Percentiles rank a stretch among this genome's conserved stretches.
These are phyloP conservation scores for Hypena proboscidalis DNA, from an alignment of 2,888 invertebrate genomes.

Conservation along the genomic window DNA sequence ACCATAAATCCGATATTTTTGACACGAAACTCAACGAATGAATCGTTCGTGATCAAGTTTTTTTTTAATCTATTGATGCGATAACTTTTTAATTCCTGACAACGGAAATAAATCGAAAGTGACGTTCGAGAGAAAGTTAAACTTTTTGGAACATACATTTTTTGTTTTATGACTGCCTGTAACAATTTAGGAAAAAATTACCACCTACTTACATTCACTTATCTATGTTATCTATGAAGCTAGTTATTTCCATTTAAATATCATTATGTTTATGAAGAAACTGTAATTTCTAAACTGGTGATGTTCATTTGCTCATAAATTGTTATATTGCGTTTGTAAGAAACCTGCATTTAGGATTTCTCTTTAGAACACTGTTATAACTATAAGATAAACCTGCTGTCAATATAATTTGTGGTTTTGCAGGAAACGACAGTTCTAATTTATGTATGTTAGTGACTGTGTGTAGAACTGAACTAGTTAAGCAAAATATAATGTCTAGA, in stretches of 20 bases:
- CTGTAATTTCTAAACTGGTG: background rate
- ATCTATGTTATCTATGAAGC: too few species aligned
- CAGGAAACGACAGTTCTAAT: conserved; percentile 18
- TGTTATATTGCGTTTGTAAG: conserved; percentile 10
- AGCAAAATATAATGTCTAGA: too few species aligned
- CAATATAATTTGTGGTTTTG: conserved; percentile 31
- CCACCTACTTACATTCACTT: too few species aligned
- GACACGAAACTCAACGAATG: conserved; percentile 12
- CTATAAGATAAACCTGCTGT: conserved; percentile 19
- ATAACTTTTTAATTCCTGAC: conserved; percentile 28
- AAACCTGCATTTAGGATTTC: conserved; percentile 37
- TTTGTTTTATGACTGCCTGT: conserved; percentile 2
- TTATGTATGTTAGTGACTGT: too few species aligned
- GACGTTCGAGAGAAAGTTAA: conserved; percentile 36
- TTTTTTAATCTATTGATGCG: conserved; percentile 7
- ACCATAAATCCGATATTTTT: conserved; percentile 17
- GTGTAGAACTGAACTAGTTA: background rate
- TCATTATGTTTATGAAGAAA: background rate
- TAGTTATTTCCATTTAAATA: too few species aligned
- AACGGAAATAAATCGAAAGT: conserved; percentile 39
- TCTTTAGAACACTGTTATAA: conserved; percentile 16
- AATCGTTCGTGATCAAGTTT: conserved; percentile 25
- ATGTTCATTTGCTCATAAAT: background rate
- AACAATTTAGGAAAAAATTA: too few species aligned
- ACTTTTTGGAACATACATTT: conserved; percentile 11